Evolutionary conservation across 1,140 invertebrate genomes (phyloP).

Genomic region (Eciton burchellii): DNA sequence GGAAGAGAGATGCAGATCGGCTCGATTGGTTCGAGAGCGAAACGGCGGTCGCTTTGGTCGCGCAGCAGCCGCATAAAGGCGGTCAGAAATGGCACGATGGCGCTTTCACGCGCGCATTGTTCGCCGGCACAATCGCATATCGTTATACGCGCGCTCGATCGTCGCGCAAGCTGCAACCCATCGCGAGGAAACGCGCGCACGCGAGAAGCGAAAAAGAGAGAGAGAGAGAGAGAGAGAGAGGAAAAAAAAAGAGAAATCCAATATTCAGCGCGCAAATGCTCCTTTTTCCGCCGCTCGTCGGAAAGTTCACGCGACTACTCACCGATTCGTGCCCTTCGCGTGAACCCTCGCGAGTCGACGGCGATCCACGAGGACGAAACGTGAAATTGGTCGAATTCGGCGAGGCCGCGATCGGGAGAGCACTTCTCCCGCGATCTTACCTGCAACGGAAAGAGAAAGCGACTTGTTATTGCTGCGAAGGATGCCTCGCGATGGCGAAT

Average conservation of each 20-base stretch:
- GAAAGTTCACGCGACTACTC: conserved; percentile 34
- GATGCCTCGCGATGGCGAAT: not conserved
- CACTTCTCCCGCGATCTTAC: conserved; percentile 51
- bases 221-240: too few relatives aligned
- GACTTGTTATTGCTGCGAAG: conserved; percentile 30
- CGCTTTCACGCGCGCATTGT: conserved; percentile 43
- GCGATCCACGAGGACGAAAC: not conserved
- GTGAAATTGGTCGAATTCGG: conserved; percentile 49
- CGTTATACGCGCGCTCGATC: conserved; percentile 40
- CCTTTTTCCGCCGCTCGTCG: conserved; percentile 38
- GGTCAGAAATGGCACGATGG: conserved; percentile 39
- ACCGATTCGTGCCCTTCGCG: not conserved
- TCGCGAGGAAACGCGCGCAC: conserved; percentile 6
- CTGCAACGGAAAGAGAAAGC: conserved; percentile 43
- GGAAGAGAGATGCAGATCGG: conserved; percentile 4
- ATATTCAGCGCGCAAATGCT: conserved; percentile 16
- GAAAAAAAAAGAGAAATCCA: too few relatives aligned
- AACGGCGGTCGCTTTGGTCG: conserved; percentile 32
- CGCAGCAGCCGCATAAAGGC: conserved; percentile 7
- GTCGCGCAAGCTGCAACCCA: conserved; percentile 18
- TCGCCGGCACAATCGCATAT: conserved; percentile 34
- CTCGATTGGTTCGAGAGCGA: conserved; percentile 22
- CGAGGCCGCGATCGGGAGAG: conserved; percentile 49
- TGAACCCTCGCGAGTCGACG: conserved; percentile 1
- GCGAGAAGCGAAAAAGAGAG: too few relatives aligned